phyloP scores from a whole-genome alignment of 2,113 vertebrate genomes.

The Ceyx melanurus region DNA sequence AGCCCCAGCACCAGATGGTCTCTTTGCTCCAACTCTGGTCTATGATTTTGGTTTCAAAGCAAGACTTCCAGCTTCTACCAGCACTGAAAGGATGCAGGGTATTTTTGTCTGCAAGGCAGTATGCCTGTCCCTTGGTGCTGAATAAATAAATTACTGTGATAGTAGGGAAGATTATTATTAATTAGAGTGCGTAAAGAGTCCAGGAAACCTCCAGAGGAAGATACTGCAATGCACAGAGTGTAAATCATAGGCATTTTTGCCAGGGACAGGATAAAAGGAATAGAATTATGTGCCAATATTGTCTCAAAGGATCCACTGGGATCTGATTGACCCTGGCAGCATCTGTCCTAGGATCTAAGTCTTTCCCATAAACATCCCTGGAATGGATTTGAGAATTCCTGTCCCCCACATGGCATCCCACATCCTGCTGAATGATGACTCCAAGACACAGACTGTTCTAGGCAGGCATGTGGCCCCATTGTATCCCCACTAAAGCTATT shows the following conservation, averaged over 20 bases:
- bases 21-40: neutral
- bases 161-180: constrained; percentile 27
- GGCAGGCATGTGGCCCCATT: neutral
- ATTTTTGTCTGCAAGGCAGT: neutral
- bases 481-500: neutral
- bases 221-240: neutral
- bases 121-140: neutral
- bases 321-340: neutral
- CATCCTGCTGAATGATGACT: neutral
- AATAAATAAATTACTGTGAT: constrained; percentile 24
- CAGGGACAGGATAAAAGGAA: neutral
- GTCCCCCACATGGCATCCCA: neutral
- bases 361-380: neutral
- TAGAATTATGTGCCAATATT: neutral
- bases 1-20: neutral
- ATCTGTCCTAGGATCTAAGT: neutral
- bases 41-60: neutral
- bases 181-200: constrained; percentile 20
- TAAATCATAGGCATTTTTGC: neutral
- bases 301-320: neutral
- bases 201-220: constrained; percentile 8
- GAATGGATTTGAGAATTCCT: neutral
- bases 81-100: neutral
- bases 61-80: neutral
- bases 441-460: neutral